A percentile compares a stretch with the other conserved stretches of the same genome.
Conservation (phyloP, 2,113 vertebrate species). For the Poecile atricapillus region DNA sequence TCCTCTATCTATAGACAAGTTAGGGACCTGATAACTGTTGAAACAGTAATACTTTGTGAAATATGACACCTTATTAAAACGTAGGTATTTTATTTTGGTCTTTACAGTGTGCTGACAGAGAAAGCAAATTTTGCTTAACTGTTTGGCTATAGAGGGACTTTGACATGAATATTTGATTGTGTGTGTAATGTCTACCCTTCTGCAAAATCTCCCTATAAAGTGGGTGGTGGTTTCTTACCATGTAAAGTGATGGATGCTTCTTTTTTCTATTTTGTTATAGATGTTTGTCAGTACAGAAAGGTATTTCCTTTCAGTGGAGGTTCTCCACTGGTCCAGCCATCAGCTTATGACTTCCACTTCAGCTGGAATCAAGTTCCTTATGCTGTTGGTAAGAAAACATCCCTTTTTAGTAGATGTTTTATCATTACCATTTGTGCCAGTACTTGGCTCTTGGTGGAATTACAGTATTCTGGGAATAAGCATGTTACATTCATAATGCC, state of each 20-base stretch:
- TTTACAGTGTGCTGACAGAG: background rate
- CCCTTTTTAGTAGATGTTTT: background rate
- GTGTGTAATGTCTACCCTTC: background rate
- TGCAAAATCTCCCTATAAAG: background rate
- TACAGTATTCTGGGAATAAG: background rate
- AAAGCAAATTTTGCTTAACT: background rate
- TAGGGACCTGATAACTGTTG: background rate
- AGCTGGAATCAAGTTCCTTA: constrained; percentile 99
- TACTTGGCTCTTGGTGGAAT: background rate
- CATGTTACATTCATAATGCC: background rate
- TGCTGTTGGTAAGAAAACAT: constrained; percentile 84
- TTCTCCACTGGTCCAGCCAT: constrained; percentile 90
- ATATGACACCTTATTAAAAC: background rate
- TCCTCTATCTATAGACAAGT: background rate
- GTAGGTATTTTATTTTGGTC: background rate
- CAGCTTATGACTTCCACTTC: constrained; percentile 94
- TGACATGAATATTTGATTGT: background rate
- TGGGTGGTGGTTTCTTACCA: background rate
- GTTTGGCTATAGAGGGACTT: background rate
- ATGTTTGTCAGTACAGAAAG: constrained; percentile 95
- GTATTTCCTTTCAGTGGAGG: constrained; percentile 92
- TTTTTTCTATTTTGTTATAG: constrained; percentile 62
- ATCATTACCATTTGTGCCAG: background rate
- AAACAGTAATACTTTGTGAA: background rate
- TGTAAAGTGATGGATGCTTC: background rate